Evolutionary conservation across 2,797 vertebrate genomes (phyloP).

Genomic region (Anniella stebbinsi): DNA sequence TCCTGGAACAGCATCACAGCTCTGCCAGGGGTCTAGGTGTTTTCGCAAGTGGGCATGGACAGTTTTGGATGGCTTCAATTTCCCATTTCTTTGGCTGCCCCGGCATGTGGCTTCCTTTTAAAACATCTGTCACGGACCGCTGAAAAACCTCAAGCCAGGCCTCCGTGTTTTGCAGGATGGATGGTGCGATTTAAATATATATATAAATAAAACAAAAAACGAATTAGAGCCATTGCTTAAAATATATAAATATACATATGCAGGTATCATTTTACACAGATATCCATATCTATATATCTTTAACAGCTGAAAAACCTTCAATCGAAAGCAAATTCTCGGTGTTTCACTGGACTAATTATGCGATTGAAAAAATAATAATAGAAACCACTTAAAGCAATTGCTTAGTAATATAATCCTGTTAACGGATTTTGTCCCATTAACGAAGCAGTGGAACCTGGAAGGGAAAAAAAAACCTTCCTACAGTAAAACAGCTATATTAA

Average conservation of each 20-base stretch:
- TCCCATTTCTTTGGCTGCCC: slow-evolving; percentile 50
- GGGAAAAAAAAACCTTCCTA: slow-evolving; percentile 84
- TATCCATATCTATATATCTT: too few relatives aligned
- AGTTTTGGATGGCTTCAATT: slow-evolving; percentile 31
- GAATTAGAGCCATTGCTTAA: background rate
- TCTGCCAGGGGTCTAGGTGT: slow-evolving; percentile 56
- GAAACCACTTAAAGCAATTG: slow-evolving; percentile 62
- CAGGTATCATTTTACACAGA: background rate
- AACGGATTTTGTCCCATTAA: slow-evolving; percentile 78
- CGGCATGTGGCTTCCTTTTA: slow-evolving; percentile 43
- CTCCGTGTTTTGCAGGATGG: slow-evolving; percentile 64
- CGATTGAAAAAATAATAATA: slow-evolving; percentile 22
- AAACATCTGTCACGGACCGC: slow-evolving; percentile 63
- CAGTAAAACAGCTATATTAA: slow-evolving; percentile 83
- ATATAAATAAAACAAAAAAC: background rate
- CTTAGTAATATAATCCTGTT: slow-evolving; percentile 58
- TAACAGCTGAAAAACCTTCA: background rate
- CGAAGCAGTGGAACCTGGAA: slow-evolving; percentile 80
- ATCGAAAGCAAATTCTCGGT: background rate
- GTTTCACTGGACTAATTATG: background rate
- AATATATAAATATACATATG: background rate
- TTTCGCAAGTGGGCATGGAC: slow-evolving; percentile 53
- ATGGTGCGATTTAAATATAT: background rate
- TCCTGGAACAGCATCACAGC: slow-evolving; percentile 65
- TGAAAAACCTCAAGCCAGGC: slow-evolving; percentile 60